A percentile compares a stretch with the other conserved stretches of the same genome.
These are phyloP conservation scores for Lycodopsis pacificus DNA, from an alignment of 2,797 vertebrate species.

Conservation along the genomic window DNA sequence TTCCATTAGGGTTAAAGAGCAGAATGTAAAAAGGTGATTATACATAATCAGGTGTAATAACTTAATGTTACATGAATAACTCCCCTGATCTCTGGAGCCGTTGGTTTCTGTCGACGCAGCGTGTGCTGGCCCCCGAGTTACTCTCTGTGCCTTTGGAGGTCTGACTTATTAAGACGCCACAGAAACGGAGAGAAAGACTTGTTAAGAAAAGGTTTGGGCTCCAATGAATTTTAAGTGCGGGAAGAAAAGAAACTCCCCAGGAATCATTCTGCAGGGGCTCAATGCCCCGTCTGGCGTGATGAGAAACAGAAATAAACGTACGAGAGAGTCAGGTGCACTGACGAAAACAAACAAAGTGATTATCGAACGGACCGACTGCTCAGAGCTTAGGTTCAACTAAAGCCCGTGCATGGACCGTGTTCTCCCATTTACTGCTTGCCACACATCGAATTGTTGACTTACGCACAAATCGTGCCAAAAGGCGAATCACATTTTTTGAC, in stretches of 20 bases:
- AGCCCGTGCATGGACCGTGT: not conserved
- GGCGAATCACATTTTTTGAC: conserved; percentile 29
- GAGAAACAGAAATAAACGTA: conserved; percentile 34
- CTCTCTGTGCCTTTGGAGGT: conserved; percentile 23
- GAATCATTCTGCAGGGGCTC: conserved; percentile 38
- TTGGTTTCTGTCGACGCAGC: conserved; percentile 32
- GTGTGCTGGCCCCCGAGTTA: conserved; percentile 15
- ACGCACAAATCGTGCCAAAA: not conserved
- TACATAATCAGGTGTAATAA: conserved; percentile 41
- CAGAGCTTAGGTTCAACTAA: conserved; percentile 10
- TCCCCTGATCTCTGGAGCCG: conserved; percentile 23
- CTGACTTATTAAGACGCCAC: conserved; percentile 31
- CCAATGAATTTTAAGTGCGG: conserved; percentile 48
- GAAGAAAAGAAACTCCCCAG: not conserved
- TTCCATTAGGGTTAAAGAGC: conserved; percentile 49
- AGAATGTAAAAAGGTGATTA: conserved; percentile 48
- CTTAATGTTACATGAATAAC: conserved; percentile 28
- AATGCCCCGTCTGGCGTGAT: conserved; percentile 34
- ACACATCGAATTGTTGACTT: not conserved
- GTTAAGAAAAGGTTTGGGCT: conserved; percentile 32
- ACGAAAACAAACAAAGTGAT: not conserved
- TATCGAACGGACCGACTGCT: not conserved
- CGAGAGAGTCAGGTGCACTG: not conserved
- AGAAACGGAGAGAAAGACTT: conserved; percentile 29
- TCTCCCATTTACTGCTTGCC: conserved; percentile 4